Conservation (phyloP, 2,113 vertebrate species). For the Regulus satrapa region DNA sequence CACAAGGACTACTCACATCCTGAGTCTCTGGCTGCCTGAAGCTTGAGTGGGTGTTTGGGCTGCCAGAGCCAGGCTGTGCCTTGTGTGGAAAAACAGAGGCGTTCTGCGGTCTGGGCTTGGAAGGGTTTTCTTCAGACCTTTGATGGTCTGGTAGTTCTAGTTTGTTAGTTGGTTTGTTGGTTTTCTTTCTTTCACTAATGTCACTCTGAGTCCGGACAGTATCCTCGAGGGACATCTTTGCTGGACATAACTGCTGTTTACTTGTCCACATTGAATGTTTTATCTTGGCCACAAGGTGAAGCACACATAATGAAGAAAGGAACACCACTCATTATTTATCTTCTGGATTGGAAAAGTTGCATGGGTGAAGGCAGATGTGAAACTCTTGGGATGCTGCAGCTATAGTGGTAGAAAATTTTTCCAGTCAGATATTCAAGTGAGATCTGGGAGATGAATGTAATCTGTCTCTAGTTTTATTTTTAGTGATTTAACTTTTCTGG, state of each 20-base stretch:
- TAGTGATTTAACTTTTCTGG: conserved; percentile 55
- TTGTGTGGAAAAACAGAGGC: rapidly evolving
- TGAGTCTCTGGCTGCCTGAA: background rate
- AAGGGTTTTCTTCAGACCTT: background rate
- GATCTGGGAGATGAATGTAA: background rate
- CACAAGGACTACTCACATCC: background rate
- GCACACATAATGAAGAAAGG: background rate
- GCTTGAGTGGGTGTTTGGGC: background rate
- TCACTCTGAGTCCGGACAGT: background rate
- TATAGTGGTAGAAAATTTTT: background rate
- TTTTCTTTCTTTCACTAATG: background rate
- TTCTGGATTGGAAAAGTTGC: background rate
- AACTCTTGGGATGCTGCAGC: background rate
- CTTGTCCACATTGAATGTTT: background rate
- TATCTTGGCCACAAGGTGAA: background rate
- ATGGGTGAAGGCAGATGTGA: background rate
- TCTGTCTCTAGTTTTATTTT: conserved; percentile 51
- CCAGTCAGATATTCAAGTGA: background rate
- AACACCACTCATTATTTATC: background rate
- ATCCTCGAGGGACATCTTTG: background rate
- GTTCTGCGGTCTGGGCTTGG: background rate
- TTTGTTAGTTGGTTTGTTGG: background rate
- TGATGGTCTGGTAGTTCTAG: background rate
- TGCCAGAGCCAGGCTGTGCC: background rate
- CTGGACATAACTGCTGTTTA: background rate